Base-by-base conservation (phyloP, 2,113 vertebrate species). In the Percopsis transmontana region DNA sequence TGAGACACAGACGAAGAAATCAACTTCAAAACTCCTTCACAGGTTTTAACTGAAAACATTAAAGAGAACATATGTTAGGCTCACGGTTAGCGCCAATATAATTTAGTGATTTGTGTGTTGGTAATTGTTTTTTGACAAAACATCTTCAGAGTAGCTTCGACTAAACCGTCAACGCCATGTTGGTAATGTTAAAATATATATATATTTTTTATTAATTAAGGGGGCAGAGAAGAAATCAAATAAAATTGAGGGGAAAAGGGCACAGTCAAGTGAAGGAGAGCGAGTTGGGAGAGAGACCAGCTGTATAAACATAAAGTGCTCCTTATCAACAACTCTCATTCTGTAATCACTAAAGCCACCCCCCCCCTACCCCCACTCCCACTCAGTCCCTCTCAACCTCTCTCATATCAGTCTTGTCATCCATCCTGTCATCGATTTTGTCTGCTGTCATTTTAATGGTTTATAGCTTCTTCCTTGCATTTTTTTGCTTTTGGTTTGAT, bases 291-390 rank as follows among this genome's bases (percentile, higher is more conserved):
- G 19, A 1, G 24, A 53, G 50, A 61, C 68, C 81, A 85, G 85
- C 85, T 84, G 81, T 52, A 61, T 74, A 82, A 85, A 85, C 68
- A 85, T 61, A 53, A 74, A 70, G 63, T 73, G 3, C 52, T 63
- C 48, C 70, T 83, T 77, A 80, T 79, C 80, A 70, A 66, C 60
- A 79, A 74, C 66, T 69, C 47, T 56, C 60, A 15, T 47, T 62
- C 48, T 45, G 61, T 74, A 50, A 61, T 58, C 57, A 56, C 39
- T 2, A 15, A 7, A 45, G 20, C 51, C 27, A 40, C 27, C 33
- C 9, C 41, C 15, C 66, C n/a, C n/a, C n/a, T n/a, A n/a, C n/a
- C n/a, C n/a, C n/a, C n/a, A n/a, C 44, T 54, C 8, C 14, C 9
- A 6, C 27, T 18, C 9, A 42, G 5, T 63, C 48, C 53, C 51